These are phyloP conservation scores for Alloscopus bannaensis DNA, from an alignment of 2,888 invertebrate species.

Conservation along the genomic window DNA sequence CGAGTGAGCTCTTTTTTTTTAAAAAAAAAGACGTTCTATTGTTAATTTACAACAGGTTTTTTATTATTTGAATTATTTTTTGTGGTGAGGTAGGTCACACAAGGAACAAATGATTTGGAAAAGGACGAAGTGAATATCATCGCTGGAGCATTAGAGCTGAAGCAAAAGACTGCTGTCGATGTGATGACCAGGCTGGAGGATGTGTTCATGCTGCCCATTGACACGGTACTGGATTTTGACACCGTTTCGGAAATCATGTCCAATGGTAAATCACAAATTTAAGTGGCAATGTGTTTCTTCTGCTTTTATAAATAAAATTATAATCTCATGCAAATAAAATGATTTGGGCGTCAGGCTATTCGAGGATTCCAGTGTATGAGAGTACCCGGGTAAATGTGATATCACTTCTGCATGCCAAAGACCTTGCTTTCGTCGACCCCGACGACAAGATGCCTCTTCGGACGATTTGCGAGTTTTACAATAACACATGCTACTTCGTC, in stretches of 20 bases:
- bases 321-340: no score
- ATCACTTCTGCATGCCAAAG: constrained; percentile 79
- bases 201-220: constrained; percentile 79
- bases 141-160: constrained; percentile 79
- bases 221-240: constrained; percentile 78
- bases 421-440: constrained; percentile 80
- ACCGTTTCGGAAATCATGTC: constrained; percentile 79
- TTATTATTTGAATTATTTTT: background rate
- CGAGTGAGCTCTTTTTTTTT: constrained; percentile 79
- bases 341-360: constrained; percentile 76
- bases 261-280: no score
- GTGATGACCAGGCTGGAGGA: constrained; percentile 80
- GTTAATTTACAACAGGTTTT: background rate
- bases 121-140: constrained; percentile 79
- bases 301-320: no score
- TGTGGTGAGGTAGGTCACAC: constrained; percentile 73
- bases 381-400: constrained; percentile 77
- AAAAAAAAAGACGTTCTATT: background rate
- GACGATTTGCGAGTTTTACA: constrained; percentile 78
- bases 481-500: constrained; percentile 79
- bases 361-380: constrained; percentile 80
- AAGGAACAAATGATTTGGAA: constrained; percentile 75
- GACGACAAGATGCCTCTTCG: constrained; percentile 79
- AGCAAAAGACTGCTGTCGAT: constrained; percentile 78
- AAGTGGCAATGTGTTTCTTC: no score